These are phyloP conservation scores for Ellobium chinense DNA, from an alignment of 2,888 invertebrate genomes.

Conservation along the genomic window DNA sequence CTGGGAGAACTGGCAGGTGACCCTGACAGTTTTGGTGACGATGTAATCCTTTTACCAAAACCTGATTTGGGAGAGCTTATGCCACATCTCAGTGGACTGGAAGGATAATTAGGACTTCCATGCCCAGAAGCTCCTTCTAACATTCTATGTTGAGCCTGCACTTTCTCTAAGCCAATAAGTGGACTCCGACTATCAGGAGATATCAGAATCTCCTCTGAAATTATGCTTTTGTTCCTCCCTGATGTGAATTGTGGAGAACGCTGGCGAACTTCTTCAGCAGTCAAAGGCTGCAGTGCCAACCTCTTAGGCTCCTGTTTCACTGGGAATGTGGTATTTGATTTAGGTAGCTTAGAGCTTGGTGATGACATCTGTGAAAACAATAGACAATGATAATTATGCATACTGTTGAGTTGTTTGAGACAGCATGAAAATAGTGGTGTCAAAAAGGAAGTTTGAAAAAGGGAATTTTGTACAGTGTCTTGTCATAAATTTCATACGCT, in stretches of 20 bases:
- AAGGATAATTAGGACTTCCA: not conserved
- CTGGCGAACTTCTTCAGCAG: constrained; percentile 8
- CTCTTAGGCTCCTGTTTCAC: not conserved
- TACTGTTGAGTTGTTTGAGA: no score
- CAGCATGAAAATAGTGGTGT: no score
- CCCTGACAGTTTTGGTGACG: not conserved
- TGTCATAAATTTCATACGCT: no score
- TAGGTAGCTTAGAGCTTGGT: not conserved
- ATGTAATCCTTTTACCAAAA: not conserved
- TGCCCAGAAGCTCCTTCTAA: not conserved
- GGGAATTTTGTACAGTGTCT: no score
- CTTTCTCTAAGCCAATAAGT: constrained; percentile 49
- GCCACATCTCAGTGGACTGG: not conserved
- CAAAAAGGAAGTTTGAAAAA: no score
- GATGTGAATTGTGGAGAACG: not conserved
- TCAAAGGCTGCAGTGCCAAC: constrained; percentile 18
- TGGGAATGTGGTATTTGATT: not conserved
- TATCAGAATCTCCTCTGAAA: constrained; percentile 60
- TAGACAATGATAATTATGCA: no score
- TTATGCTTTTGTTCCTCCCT: constrained; percentile 9
- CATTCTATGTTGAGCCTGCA: not conserved
- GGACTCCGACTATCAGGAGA: constrained; percentile 63
- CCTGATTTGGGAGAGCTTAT: not conserved
- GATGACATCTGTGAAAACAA: no score
- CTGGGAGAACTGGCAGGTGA: not conserved